Percentiles rank a stretch among this genome's conserved stretches.
Evolutionary conservation across 2,797 vertebrate genomes (phyloP).

Genomic region (Sardinella longiceps): DNA sequence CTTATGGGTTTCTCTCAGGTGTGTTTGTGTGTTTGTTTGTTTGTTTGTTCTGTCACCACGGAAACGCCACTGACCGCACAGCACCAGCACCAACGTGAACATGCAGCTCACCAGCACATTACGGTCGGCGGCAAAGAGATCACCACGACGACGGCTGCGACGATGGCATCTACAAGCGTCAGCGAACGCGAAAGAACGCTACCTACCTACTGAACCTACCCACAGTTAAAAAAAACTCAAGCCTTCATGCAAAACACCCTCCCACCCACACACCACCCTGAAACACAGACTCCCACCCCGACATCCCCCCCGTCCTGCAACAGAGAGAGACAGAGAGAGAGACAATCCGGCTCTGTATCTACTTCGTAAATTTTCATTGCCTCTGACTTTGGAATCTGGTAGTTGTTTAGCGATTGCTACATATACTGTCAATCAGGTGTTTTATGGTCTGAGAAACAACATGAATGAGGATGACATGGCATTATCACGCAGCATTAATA

Average conservation of each 20-base stretch:
- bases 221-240: background rate
- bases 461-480: background rate
- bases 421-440: conserved; percentile 1
- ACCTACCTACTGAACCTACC: background rate
- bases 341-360: background rate
- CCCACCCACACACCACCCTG: background rate
- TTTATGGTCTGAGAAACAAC: background rate
- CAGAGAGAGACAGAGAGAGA: background rate
- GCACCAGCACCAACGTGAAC: conserved; percentile 31
- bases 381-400: background rate
- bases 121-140: no score
- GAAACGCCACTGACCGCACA: conserved; percentile 12
- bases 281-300: background rate
- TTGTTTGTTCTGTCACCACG: background rate
- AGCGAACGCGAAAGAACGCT: background rate
- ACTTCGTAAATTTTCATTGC: background rate
- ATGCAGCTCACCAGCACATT: background rate
- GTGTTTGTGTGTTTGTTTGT: background rate
- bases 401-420: background rate
- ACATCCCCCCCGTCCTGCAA: background rate
- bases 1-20: background rate
- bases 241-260: background rate
- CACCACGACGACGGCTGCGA: background rate
- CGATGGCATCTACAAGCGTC: background rate
- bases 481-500: background rate